Percentiles rank a stretch among this genome's conserved stretches.
phyloP scores from a whole-genome alignment of 2,797 vertebrate species.

The Sebastes oblongus region DNA sequence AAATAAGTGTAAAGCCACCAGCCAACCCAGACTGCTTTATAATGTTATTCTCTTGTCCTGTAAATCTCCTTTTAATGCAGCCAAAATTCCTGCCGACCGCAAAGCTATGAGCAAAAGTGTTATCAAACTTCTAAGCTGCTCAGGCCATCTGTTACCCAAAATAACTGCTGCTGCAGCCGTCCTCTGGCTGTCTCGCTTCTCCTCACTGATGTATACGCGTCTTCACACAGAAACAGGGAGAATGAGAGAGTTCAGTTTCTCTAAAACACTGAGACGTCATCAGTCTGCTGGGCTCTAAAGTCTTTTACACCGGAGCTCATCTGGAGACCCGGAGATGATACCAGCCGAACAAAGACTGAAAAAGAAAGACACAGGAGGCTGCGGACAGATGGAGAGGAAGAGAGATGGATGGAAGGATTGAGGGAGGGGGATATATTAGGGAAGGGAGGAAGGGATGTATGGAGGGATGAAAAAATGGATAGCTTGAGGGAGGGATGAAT shows the following conservation, averaged over 20 bases:
- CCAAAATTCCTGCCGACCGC: not conserved
- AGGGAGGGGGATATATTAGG: accelerated
- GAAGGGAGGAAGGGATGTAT: not conserved
- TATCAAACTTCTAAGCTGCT: constrained; percentile 15
- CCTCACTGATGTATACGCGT: not conserved
- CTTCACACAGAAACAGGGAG: not conserved
- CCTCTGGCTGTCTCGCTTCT: not conserved
- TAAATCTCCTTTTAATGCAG: constrained; percentile 26
- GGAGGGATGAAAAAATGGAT: no score
- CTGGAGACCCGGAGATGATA: not conserved
- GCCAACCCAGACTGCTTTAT: not conserved
- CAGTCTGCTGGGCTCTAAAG: not conserved
- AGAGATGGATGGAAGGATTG: not conserved
- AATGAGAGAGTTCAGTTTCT: not conserved
- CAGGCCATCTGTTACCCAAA: constrained; percentile 24
- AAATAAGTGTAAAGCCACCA: not conserved
- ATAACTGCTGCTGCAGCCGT: not conserved
- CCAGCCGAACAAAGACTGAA: not conserved
- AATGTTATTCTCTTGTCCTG: constrained; percentile 8
- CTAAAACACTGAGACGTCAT: constrained; percentile 18
- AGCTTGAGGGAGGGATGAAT: no score
- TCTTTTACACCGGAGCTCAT: not conserved
- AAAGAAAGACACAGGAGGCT: not conserved
- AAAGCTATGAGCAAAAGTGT: constrained; percentile 13
- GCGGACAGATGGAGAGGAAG: not conserved